Base-by-base conservation (phyloP, 2,888 invertebrate species). In the Hedya salicella region DNA sequence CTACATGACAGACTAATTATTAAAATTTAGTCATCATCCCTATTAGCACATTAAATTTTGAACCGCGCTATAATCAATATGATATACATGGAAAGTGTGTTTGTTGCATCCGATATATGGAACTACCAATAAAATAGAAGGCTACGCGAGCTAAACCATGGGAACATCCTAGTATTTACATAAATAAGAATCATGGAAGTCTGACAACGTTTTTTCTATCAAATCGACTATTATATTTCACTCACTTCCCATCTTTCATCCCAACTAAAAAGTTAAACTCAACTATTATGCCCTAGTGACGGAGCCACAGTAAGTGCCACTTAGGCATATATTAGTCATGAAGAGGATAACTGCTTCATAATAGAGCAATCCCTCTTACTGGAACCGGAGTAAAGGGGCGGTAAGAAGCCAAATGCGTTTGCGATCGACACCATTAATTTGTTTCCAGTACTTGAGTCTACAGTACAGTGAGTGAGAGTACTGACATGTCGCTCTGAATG, bases 321-420 rank as follows among this genome's bases (percentile, higher is more conserved):
- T 66, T 48, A 66, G 42, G 32, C 52, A 48, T 53, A 42, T 59
- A 60, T 54, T 66, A 61, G 53, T 54, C 40, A 40, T 40, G 46
- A 48, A 66, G 53, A 48, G 48, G 39, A 39, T 60, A 66, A 66
- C 60, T 53, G 46, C 54, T 66, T 53, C 19, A 61, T 66, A 61
- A 66, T 66, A 48, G 66, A 44, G 48, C 66, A 66, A 66, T 53
- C 66, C 53, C 42, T 65, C 59, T 48, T n/a, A 48, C 53, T 54
- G 16, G 25, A 19, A 25, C 40, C 50, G 59, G 39, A 50, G 48
- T 39, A 46, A 49, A 60, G 66, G 65, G 60, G 66, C 25, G 53
- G 60, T 61, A 60, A 46, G 60, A 60, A 60, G 53, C 65, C 21
- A 54, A 65, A 53, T 60, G 39, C 46, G 65, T 30, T 46, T 53